phyloP scores from a whole-genome alignment of 2,888 invertebrate species.

The Andrena trimmerana region DNA sequence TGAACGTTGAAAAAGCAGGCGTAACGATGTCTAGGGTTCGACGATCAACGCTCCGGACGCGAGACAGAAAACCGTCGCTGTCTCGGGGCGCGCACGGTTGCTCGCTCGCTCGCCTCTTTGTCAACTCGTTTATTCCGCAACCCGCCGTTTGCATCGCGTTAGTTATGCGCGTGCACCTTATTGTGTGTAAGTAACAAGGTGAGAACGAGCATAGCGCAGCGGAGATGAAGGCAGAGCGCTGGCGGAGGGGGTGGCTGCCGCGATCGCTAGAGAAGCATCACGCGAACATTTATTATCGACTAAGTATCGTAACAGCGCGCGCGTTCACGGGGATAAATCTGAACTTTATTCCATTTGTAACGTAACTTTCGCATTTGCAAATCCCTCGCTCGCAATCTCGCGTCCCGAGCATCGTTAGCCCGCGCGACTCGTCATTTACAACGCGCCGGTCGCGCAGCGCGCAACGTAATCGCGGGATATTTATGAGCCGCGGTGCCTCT shows the following conservation, averaged over 20 bases:
- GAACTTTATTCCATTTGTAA: conserved; percentile 49
- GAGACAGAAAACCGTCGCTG: conserved; percentile 46
- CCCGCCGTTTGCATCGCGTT: conserved; percentile 48
- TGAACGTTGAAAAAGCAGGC: conserved; percentile 23
- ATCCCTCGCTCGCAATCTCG: conserved; percentile 25
- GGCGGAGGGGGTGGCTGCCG: conserved; percentile 14
- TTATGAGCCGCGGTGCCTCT: conserved; percentile 20
- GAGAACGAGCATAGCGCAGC: conserved; percentile 59
- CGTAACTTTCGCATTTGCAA: conserved; percentile 35
- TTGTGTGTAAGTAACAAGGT: conserved; percentile 68
- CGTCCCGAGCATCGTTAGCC: conserved; percentile 19
- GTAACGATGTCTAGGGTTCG: conserved; percentile 48
- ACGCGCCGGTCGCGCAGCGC: conserved; percentile 16
- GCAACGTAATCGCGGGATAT: conserved; percentile 23
- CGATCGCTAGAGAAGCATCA: conserved; percentile 65
- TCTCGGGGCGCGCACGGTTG: conserved; percentile 43
- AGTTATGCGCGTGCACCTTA: conserved; percentile 48
- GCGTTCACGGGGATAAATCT: conserved; percentile 45
- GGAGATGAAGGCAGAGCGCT: background rate
- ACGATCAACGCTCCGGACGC: conserved; percentile 18
- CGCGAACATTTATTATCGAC: conserved; percentile 75
- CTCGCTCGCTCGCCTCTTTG: conserved; percentile 51
- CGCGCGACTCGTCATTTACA: conserved; percentile 24
- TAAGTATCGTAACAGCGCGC: conserved; percentile 45
- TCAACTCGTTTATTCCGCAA: conserved; percentile 65